Evolutionary conservation across 2,113 vertebrate species (phyloP).

Genomic region (Myotis davidii): DNA sequence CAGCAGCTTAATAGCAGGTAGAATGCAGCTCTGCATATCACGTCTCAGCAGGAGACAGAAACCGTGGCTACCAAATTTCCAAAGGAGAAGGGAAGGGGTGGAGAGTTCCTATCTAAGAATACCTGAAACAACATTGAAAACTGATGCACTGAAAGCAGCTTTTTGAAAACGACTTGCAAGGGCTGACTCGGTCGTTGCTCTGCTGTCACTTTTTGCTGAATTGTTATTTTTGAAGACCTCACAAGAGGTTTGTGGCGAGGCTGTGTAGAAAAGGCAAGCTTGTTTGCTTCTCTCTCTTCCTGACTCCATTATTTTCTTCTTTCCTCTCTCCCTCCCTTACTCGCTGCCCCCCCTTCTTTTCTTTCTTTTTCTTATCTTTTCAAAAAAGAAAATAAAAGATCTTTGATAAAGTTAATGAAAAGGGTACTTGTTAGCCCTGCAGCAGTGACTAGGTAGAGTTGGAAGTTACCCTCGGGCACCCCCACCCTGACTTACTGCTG

Average conservation of each 20-base stretch:
- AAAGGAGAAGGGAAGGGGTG: constrained; percentile 73
- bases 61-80: constrained; percentile 87
- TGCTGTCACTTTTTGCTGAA: constrained; percentile 77
- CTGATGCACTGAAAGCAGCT: constrained; percentile 80
- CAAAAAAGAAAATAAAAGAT: constrained; percentile 25
- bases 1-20: constrained; percentile 89
- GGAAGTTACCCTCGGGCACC: not conserved
- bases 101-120: constrained; percentile 80
- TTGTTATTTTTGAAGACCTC: constrained; percentile 82
- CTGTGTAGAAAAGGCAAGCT: constrained; percentile 46
- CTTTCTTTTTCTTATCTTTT: not conserved
- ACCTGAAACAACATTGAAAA: constrained; percentile 82
- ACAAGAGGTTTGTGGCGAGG: constrained; percentile 78
- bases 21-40: constrained; percentile 85
- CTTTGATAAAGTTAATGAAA: constrained; percentile 68
- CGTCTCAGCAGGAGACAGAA: constrained; percentile 86
- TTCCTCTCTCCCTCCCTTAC: not conserved
- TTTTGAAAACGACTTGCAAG: constrained; percentile 68
- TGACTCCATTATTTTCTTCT: not conserved
- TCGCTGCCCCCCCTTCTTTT: not conserved
- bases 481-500: not conserved
- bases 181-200: constrained; percentile 68
- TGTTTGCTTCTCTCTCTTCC: not conserved
- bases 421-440: constrained; percentile 39
- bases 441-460: constrained; percentile 24